Conservation (phyloP, 2,113 vertebrate species). For the Pterocles gutturalis region DNA sequence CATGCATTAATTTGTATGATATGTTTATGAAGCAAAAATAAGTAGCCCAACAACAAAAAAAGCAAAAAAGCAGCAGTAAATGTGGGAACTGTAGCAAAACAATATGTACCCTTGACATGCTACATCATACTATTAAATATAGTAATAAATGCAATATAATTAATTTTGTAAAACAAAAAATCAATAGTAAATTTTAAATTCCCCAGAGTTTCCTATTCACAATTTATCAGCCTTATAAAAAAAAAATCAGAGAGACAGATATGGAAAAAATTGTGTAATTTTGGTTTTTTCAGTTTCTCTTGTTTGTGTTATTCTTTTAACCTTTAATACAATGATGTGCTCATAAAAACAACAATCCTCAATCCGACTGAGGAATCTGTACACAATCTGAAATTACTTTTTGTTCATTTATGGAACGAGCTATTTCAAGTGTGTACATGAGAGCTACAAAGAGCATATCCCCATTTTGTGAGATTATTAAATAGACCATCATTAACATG, state of each 20-base stretch:
- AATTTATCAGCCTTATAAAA: neutral
- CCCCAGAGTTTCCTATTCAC: neutral
- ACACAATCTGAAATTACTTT: neutral
- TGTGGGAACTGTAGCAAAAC: neutral
- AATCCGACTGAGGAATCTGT: neutral
- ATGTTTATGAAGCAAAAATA: neutral
- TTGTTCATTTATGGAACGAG: neutral
- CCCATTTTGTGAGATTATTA: neutral
- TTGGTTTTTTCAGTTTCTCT: neutral
- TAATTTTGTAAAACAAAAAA: neutral
- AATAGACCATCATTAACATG: neutral
- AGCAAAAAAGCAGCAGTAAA: neutral
- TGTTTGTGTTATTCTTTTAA: neutral
- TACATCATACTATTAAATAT: neutral
- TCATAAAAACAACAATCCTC: neutral
- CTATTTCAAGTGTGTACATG: neutral
- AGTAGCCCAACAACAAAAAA: neutral
- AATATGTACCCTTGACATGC: neutral
- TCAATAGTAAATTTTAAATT: neutral
- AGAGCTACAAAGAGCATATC: neutral
- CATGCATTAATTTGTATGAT: neutral
- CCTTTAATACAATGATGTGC: neutral
- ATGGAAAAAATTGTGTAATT: fast-evolving
- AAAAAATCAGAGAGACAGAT: neutral
- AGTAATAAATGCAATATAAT: neutral